Percentiles rank a stretch among this genome's conserved stretches.
Conservation (phyloP, 2,888 invertebrate species). For the Nomada hirtipes region DNA sequence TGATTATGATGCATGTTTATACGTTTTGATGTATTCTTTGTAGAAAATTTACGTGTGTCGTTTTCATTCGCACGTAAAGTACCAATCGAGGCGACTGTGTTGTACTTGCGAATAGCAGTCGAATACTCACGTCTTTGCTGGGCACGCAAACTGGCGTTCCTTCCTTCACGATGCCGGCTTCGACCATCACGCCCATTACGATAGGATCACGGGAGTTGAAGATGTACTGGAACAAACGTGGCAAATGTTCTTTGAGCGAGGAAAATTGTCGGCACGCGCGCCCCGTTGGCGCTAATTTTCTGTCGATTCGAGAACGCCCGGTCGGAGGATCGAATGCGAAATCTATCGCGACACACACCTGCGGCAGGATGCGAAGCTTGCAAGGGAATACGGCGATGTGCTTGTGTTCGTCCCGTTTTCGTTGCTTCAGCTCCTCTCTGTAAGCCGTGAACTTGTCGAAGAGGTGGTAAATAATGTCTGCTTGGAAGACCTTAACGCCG, state of each 20-base stretch:
- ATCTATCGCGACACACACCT: slow-evolving; percentile 85
- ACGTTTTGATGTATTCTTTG: too few species aligned
- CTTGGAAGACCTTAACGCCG: slow-evolving; percentile 98
- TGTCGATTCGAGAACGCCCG: not conserved
- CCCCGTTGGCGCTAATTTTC: not conserved
- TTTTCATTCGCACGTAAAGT: too few species aligned
- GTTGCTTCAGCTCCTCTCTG: slow-evolving; percentile 95
- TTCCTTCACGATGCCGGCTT: slow-evolving; percentile 97
- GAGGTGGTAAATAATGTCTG: slow-evolving; percentile 99
- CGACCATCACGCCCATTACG: slow-evolving; percentile 97
- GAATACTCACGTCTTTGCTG: slow-evolving; percentile 92
- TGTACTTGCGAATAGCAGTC: not conserved
- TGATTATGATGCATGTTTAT: too few species aligned
- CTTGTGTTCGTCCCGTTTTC: slow-evolving; percentile 97
- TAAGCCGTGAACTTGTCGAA: slow-evolving; percentile 98
- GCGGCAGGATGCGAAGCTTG: slow-evolving; percentile 92
- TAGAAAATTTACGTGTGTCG: too few species aligned
- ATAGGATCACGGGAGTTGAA: slow-evolving; percentile 99
- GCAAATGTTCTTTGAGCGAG: not conserved
- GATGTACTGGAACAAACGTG: slow-evolving; percentile 89
- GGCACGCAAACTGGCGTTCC: slow-evolving; percentile 99
- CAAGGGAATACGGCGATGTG: slow-evolving; percentile 99
- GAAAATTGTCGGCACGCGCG: not conserved
- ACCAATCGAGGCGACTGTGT: too few species aligned
- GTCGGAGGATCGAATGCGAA: not conserved